Evolutionary conservation across 2,888 invertebrate species (phyloP).

Genomic region (Cephus runcator): DNA sequence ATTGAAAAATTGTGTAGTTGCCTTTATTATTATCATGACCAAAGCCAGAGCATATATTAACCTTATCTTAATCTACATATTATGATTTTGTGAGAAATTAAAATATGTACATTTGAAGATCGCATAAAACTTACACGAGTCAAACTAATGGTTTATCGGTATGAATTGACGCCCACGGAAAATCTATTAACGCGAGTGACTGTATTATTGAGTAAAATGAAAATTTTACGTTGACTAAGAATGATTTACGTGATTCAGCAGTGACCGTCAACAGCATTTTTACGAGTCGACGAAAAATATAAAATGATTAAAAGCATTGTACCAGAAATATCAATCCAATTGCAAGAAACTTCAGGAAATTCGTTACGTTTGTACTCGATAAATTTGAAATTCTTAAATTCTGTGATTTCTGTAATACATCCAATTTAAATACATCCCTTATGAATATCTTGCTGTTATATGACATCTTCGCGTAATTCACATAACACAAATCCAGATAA

Average conservation of each 20-base stretch:
- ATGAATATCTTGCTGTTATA: not conserved
- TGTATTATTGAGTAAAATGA: not conserved
- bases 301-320: not conserved
- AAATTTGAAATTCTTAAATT: too few relatives aligned
- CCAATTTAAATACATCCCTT: not conserved
- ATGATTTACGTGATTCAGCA: not conserved
- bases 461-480: not conserved
- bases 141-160: not conserved
- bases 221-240: not conserved
- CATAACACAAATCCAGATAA: conserved; percentile 36
- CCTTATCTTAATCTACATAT: not conserved
- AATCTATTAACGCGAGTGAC: not conserved
- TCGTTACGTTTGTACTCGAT: not conserved
- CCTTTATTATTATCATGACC: not conserved
- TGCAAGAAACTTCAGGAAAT: not conserved
- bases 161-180: not conserved
- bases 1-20: not conserved
- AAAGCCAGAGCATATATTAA: not conserved
- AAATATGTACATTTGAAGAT: not conserved
- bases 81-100: not conserved
- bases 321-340: not conserved
- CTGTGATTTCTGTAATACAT: too few relatives aligned
- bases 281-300: not conserved
- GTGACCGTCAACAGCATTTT: not conserved
- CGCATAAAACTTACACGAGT: not conserved